Percentiles rank a stretch among this genome's conserved stretches.
Conservation (phyloP, 92 coral and sea anemone genomes). For the Palythoa heliodiscus region DNA sequence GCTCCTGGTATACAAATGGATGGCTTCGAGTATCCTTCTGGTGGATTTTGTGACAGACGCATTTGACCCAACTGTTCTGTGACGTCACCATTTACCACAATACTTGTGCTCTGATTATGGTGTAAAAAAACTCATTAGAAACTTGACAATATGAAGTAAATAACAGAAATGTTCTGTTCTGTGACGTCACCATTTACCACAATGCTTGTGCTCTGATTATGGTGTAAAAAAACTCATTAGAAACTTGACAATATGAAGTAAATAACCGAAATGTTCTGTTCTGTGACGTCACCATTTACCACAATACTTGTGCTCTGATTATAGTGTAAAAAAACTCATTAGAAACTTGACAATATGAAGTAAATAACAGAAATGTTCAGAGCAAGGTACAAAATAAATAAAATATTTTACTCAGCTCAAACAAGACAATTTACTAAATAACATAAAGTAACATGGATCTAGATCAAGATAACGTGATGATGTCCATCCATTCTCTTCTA, state of each 20-base stretch:
- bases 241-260: not conserved
- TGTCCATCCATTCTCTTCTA: no score
- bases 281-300: conserved; percentile 9
- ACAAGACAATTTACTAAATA: no score
- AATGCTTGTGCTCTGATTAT: not conserved
- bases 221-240: not conserved
- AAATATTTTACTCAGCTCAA: no score
- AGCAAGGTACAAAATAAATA: no score
- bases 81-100: conserved; percentile 8
- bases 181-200: conserved; percentile 7
- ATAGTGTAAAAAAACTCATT: not conserved
- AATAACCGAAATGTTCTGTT: not conserved
- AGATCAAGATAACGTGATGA: no score
- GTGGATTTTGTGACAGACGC: not conserved
- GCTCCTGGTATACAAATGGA: not conserved
- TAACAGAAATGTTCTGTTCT: not conserved
- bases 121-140: not conserved
- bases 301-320: conserved; percentile 4
- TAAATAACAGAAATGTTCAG: not conserved
- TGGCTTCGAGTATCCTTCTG: not conserved
- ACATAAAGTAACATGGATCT: no score
- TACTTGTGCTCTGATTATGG: not conserved
- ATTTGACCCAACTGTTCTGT: conserved; percentile 13
- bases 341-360: not conserved
- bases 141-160: not conserved